phyloP scores from a whole-genome alignment of 2,113 vertebrate species.

The Todiramphus chloris region DNA sequence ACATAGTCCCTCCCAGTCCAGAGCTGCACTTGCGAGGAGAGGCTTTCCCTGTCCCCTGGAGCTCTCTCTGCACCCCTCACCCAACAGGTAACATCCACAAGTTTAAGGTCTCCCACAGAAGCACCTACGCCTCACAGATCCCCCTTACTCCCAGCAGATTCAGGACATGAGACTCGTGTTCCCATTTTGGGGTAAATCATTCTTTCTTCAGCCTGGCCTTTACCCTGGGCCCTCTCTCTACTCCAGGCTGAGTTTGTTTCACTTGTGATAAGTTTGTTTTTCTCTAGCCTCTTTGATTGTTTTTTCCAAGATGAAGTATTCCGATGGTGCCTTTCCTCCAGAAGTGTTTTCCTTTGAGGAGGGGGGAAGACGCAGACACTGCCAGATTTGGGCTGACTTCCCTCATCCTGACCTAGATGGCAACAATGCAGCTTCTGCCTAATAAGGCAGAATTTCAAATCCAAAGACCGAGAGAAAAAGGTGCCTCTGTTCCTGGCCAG shows the following conservation, averaged over 20 bases:
- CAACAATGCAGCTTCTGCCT: background rate
- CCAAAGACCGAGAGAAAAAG: background rate
- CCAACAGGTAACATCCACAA: background rate
- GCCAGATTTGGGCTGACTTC: slow-evolving; percentile 12
- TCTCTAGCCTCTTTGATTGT: slow-evolving; percentile 26
- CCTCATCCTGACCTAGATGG: background rate
- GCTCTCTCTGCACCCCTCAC: background rate
- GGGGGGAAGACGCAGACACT: background rate
- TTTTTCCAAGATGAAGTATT: slow-evolving; percentile 59
- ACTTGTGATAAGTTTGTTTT: slow-evolving; percentile 60
- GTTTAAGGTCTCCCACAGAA: background rate
- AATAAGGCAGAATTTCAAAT: slow-evolving; percentile 24
- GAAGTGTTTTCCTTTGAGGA: slow-evolving; percentile 45
- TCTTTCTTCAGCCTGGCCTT: slow-evolving; percentile 2
- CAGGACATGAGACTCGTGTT: background rate
- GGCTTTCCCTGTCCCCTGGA: background rate
- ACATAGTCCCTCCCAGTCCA: rapidly evolving
- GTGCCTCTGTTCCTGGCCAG: background rate
- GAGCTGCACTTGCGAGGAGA: background rate
- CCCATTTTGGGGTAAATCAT: background rate
- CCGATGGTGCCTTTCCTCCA: background rate
- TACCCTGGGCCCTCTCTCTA: background rate
- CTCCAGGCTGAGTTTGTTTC: slow-evolving; percentile 57
- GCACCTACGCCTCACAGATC: background rate
- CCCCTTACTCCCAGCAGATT: background rate